phyloP scores from a whole-genome alignment of 2,888 invertebrate species.

The Incurvaria masculella region DNA sequence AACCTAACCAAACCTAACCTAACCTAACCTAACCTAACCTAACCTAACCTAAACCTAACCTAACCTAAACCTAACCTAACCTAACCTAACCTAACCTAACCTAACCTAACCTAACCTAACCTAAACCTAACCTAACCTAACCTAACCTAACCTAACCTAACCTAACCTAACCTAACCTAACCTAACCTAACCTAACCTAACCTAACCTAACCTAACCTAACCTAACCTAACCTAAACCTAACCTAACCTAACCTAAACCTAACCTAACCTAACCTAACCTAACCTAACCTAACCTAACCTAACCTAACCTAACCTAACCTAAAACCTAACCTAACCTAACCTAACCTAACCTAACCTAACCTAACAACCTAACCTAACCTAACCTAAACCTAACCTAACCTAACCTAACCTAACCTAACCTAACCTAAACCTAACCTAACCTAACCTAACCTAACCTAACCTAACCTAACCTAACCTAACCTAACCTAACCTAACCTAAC shows the following conservation, averaged over 20 bases:
- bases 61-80: conserved; percentile 1
- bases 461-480: conserved; percentile 9
- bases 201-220: conserved; percentile 1
- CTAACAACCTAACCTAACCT: conserved; percentile 6
- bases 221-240: too few species aligned
- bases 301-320: conserved; percentile 1
- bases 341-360: neutral
- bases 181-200: conserved; percentile 3
- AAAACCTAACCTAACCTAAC: neutral
- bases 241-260: conserved; percentile 1
- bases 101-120: neutral
- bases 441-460: conserved; percentile 9
- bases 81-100: too few species aligned
- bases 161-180: neutral
- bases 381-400: conserved; percentile 8
- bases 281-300: conserved; percentile 1
- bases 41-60: too few species aligned
- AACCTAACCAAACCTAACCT: conserved; percentile 6
- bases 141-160: neutral
- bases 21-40: conserved; percentile 5
- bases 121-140: neutral
- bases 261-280: conserved; percentile 1
- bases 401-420: conserved; percentile 9
- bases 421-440: conserved; percentile 10
- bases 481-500: conserved; percentile 6